Percentiles rank a stretch among this genome's conserved stretches.
Evolutionary conservation across 2,113 vertebrate species (phyloP).

Genomic region (Cynocephalus volans): DNA sequence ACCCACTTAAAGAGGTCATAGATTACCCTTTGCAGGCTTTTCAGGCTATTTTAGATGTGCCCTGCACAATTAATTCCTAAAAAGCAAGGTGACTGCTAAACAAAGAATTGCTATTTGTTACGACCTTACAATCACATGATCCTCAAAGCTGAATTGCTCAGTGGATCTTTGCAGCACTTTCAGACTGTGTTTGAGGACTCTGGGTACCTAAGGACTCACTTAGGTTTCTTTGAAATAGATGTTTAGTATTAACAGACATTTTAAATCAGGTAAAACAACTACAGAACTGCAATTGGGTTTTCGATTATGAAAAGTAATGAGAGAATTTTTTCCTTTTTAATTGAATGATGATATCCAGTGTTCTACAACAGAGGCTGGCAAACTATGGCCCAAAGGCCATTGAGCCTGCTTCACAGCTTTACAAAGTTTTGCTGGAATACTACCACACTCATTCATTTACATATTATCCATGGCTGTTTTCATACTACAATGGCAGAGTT

Average conservation of each 20-base stretch:
- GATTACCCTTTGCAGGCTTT: not conserved
- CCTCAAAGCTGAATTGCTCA: not conserved
- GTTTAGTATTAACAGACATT: not conserved
- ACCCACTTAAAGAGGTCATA: not conserved
- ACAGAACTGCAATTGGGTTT: not conserved
- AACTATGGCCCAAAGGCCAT: not conserved
- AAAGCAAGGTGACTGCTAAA: not conserved
- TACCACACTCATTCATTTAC: not conserved
- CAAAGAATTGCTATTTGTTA: not conserved
- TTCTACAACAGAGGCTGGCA: not conserved
- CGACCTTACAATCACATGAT: not conserved
- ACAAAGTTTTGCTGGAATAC: slow-evolving; percentile 16
- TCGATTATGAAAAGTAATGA: slow-evolving; percentile 12
- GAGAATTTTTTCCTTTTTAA: slow-evolving; percentile 43
- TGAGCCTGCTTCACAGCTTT: not conserved
- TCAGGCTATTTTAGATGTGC: not conserved
- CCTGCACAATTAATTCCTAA: not conserved
- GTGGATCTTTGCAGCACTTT: not conserved
- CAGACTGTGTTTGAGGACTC: not conserved
- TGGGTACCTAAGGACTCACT: not conserved
- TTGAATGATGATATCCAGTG: not conserved
- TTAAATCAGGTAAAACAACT: slow-evolving; percentile 53
- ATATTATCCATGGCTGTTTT: not conserved
- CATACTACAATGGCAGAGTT: not conserved
- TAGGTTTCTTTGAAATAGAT: not conserved